phyloP scores from a whole-genome alignment of 2,797 vertebrate genomes.

The Sciurus carolinensis region DNA sequence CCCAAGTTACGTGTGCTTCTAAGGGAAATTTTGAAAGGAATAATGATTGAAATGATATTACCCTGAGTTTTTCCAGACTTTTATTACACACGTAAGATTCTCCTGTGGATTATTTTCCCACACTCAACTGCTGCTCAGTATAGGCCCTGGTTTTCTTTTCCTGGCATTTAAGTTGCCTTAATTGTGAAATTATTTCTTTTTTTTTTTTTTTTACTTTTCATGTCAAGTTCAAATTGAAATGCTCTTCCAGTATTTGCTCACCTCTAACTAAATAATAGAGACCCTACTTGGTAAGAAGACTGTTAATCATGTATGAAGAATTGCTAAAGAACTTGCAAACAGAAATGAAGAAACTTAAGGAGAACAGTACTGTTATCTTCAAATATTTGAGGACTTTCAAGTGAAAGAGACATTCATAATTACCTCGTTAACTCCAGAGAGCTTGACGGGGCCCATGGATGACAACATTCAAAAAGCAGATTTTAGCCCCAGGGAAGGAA shows the following conservation, averaged over 20 bases:
- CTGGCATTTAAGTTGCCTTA: neutral
- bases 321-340: neutral
- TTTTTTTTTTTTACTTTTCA: constrained; percentile 21
- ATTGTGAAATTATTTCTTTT: neutral
- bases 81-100: neutral
- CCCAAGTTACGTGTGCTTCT: constrained; percentile 63
- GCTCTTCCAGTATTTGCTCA: neutral
- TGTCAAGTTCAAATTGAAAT: constrained; percentile 12
- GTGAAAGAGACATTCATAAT: neutral
- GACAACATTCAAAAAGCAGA: neutral
- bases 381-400: neutral
- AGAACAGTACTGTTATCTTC: neutral
- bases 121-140: neutral
- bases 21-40: constrained; percentile 76
- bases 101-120: neutral
- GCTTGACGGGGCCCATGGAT: neutral
- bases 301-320: neutral
- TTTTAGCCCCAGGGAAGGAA: constrained; percentile 10
- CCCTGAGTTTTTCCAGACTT: constrained; percentile 66
- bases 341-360: neutral
- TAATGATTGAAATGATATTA: constrained; percentile 56
- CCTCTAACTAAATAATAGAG: constrained; percentile 21
- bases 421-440: neutral
- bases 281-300: neutral
- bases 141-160: neutral